phyloP scores from a whole-genome alignment of 30 jellyfish, hydroid and myxozoan species.

The Turritopsis dohrnii region DNA sequence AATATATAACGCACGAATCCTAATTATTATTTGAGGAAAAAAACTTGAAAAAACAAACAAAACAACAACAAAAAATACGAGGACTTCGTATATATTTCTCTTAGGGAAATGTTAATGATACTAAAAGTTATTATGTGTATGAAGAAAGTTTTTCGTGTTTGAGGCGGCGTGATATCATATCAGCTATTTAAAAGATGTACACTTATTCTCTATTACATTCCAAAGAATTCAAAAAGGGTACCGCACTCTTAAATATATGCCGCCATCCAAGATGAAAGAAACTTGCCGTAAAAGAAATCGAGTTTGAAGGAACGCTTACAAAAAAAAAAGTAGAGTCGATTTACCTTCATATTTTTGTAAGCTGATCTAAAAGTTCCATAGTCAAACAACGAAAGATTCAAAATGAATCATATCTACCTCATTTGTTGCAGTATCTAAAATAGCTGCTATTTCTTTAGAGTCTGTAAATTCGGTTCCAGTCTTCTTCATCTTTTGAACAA shows the following conservation, averaged over 20 bases:
- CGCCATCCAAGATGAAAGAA: conserved; percentile 26
- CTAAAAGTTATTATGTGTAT: background rate
- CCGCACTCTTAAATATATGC: conserved; percentile 33
- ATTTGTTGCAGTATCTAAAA: background rate
- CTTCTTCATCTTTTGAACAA: background rate
- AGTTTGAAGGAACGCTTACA: background rate
- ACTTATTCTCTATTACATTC: conserved; percentile 19
- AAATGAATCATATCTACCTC: background rate
- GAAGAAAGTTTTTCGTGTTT: background rate
- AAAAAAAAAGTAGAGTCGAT: background rate
- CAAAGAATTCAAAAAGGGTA: conserved; percentile 20
- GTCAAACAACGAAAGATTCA: background rate
- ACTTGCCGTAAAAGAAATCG: background rate
- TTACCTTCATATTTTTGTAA: background rate
- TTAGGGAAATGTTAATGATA: background rate
- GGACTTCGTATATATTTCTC: background rate
- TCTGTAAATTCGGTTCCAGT: background rate
- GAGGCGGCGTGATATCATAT: conserved; percentile 7
- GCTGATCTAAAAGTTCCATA: no score
- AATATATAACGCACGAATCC: no score
- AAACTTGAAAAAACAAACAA: no score
- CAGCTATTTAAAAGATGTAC: conserved; percentile 9
- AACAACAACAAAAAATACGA: background rate
- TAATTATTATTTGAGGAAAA: no score
- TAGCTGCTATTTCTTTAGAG: background rate